A percentile compares a stretch with the other conserved stretches of the same genome.
Conservation (phyloP, 2,888 invertebrate genomes). For the Salpingus planirostris region DNA sequence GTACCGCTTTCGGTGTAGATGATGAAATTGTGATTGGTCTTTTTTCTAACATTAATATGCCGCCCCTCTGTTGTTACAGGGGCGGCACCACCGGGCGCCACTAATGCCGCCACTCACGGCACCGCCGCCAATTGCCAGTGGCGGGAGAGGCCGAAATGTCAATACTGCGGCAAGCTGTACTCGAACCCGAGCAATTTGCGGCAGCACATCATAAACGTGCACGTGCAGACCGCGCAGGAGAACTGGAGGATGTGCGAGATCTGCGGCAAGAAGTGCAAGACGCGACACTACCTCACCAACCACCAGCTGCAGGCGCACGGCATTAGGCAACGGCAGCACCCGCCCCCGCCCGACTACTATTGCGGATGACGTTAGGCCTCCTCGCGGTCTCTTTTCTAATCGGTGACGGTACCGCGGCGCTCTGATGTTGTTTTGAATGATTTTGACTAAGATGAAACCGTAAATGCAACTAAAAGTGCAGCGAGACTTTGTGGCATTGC, state of each 20-base stretch:
- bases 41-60: conserved; percentile 28
- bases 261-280: conserved; percentile 68
- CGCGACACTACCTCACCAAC: conserved; percentile 68
- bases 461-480: conserved; percentile 35
- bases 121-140: conserved; percentile 51
- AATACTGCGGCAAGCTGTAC: conserved; percentile 63
- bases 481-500: conserved; percentile 50
- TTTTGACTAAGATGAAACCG: background rate
- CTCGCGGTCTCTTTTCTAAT: too few relatives aligned
- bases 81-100: too few relatives aligned
- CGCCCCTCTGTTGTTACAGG: conserved; percentile 59
- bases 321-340: conserved; percentile 56
- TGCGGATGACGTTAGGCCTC: too few relatives aligned
- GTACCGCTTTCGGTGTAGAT: too few relatives aligned
- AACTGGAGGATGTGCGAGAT: conserved; percentile 64
- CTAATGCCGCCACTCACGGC: conserved; percentile 53
- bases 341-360: too few relatives aligned
- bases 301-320: conserved; percentile 68
- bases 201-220: conserved; percentile 69
- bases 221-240: conserved; percentile 60
- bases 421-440: too few relatives aligned
- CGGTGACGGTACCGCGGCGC: too few relatives aligned
- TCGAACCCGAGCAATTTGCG: conserved; percentile 66
- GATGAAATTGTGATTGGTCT: conserved; percentile 1
- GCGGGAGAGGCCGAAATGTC: conserved; percentile 54